phyloP scores from a whole-genome alignment of 2,888 invertebrate genomes.

The Elmis aenea region DNA sequence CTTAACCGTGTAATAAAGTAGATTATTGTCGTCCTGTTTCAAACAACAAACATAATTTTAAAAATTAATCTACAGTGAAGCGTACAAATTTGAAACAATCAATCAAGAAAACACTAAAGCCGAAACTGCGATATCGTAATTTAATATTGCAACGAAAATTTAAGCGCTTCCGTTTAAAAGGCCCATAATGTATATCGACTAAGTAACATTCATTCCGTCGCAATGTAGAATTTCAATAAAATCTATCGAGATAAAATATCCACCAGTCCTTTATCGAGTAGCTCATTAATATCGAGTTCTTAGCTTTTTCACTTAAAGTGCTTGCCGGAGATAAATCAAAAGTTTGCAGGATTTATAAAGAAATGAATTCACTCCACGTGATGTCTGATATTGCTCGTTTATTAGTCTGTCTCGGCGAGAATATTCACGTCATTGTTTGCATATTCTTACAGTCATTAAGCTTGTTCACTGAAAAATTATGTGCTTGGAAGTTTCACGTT shows the following conservation, averaged over 20 bases:
- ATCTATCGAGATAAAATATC: conserved; percentile 10
- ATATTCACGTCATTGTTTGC: conserved; percentile 1
- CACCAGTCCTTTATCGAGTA: conserved; percentile 15
- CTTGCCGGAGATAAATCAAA: conserved; percentile 24
- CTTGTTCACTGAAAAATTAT: no score
- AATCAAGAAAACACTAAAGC: no score
- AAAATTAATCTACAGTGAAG: no score
- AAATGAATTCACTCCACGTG: conserved; percentile 19
- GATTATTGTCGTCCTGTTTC: no score
- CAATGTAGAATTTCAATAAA: conserved; percentile 14
- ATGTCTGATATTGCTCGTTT: conserved; percentile 19
- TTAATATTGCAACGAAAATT: no score
- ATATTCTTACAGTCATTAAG: no score
- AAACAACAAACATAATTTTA: no score
- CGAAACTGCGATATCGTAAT: no score
- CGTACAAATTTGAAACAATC: no score
- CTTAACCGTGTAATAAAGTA: no score
- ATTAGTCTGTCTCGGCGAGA: conserved; percentile 6
- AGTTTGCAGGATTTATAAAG: conserved; percentile 21
- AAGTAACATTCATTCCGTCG: conserved; percentile 8
- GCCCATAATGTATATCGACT: conserved; percentile 7
- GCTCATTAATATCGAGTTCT: conserved; percentile 20
- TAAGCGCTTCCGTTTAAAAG: no score
- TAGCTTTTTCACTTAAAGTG: conserved; percentile 20
- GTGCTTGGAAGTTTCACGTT: no score